These are phyloP conservation scores for Caenorhabditis zanzibari DNA, from an alignment of 2,888 invertebrate species.

Conservation along the genomic window DNA sequence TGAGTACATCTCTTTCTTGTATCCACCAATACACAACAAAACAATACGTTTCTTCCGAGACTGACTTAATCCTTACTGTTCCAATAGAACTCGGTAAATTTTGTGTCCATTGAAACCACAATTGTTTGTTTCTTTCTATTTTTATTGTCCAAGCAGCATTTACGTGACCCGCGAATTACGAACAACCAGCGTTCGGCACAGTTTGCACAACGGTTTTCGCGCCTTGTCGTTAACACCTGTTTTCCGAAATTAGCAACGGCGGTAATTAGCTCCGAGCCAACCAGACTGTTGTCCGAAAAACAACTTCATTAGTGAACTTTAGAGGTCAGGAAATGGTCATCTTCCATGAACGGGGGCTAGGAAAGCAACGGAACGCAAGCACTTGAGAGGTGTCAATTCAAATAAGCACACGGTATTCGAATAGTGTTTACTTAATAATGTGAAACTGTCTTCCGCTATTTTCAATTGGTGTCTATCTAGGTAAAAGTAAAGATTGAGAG, in stretches of 20 bases:
- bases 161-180: slow-evolving; percentile 64
- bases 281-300: slow-evolving; percentile 15
- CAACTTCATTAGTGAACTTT: slow-evolving; percentile 7
- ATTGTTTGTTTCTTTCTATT: slow-evolving; percentile 57
- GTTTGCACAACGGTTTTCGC: slow-evolving; percentile 47
- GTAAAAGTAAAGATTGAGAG: slow-evolving; percentile 28
- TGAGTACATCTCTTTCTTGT: neutral
- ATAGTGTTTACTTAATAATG: slow-evolving; percentile 58
- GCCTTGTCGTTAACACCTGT: slow-evolving; percentile 42
- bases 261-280: slow-evolving; percentile 7
- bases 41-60: slow-evolving; percentile 40
- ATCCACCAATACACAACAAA: slow-evolving; percentile 1
- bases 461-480: slow-evolving; percentile 43
- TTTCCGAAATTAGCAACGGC: slow-evolving; percentile 35
- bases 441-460: slow-evolving; percentile 63
- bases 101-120: slow-evolving; percentile 28
- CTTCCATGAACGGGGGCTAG: slow-evolving; percentile 19
- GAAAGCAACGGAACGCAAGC: slow-evolving; percentile 42
- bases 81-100: slow-evolving; percentile 5
- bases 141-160: slow-evolving; percentile 29
- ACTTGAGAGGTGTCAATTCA: slow-evolving; percentile 69
- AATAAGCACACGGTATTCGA: slow-evolving; percentile 62
- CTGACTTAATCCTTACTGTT: slow-evolving; percentile 38
- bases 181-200: slow-evolving; percentile 50
- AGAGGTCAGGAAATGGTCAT: slow-evolving; percentile 41